Evolutionary conservation across 2,797 vertebrate species (phyloP).

Genomic region (Buceros bicornis): DNA sequence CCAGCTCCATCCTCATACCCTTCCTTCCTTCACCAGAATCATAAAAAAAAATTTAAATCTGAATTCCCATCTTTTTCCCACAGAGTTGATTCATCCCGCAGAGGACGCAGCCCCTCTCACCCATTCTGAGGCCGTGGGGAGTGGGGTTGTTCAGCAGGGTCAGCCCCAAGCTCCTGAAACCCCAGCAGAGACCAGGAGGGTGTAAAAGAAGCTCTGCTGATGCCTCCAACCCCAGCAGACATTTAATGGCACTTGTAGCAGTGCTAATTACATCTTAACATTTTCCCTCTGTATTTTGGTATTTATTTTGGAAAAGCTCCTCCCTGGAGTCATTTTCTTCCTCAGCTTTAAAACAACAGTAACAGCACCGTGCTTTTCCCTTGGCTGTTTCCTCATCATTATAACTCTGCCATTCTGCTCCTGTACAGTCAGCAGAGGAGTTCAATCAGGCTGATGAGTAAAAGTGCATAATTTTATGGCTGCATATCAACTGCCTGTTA

Average conservation of each 20-base stretch:
- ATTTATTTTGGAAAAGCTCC: constrained; percentile 70
- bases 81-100: neutral
- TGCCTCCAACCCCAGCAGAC: neutral
- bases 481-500: constrained; percentile 74
- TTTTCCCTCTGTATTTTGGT: constrained; percentile 65
- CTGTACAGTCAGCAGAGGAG: constrained; percentile 68
- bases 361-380: constrained; percentile 44
- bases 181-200: neutral
- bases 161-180: neutral
- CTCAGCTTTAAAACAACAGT: constrained; percentile 61
- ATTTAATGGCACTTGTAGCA: constrained; percentile 29
- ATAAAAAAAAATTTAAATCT: neutral
- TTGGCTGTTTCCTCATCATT: constrained; percentile 61
- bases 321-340: constrained; percentile 64
- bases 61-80: neutral
- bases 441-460: constrained; percentile 77
- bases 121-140: accelerated
- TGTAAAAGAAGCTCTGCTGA: neutral
- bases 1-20: neutral
- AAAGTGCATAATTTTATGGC: constrained; percentile 76
- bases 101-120: neutral
- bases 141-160: neutral
- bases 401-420: constrained; percentile 59
- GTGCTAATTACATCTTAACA: constrained; percentile 62
- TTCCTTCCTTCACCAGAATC: neutral